Percentiles rank a stretch among this genome's conserved stretches.
Evolutionary conservation across 2,113 vertebrate species (phyloP).

Genomic region (Chroicocephalus ridibundus): DNA sequence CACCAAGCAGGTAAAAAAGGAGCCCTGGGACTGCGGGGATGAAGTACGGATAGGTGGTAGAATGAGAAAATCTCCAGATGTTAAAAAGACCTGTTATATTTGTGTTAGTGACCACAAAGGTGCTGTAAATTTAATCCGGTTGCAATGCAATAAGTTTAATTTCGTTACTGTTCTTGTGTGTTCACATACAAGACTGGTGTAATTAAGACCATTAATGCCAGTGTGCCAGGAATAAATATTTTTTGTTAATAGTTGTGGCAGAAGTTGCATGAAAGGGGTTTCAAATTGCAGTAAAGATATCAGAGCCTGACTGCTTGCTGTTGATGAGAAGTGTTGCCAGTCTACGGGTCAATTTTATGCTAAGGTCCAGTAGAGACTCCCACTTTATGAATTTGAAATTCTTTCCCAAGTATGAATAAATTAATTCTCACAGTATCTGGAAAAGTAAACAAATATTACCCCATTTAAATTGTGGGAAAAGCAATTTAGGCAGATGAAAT

Average conservation of each 20-base stretch:
- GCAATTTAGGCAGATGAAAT: neutral
- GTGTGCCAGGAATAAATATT: neutral
- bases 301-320: neutral
- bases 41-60: neutral
- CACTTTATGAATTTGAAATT: neutral
- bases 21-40: neutral
- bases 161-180: neutral
- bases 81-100: neutral
- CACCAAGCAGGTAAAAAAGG: neutral
- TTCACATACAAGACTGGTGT: neutral
- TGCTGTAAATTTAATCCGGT: neutral
- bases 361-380: neutral
- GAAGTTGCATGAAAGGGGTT: neutral
- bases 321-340: neutral
- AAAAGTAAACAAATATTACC: neutral
- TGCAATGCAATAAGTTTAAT: neutral
- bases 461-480: conserved; percentile 21
- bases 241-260: neutral
- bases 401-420: neutral
- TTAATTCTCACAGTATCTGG: neutral
- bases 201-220: neutral
- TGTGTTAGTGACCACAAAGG: neutral
- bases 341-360: neutral
- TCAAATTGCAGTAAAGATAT: neutral
- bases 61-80: neutral